Conservation (phyloP, 2,113 vertebrate genomes). For the Rhabdomys dilectus region DNA sequence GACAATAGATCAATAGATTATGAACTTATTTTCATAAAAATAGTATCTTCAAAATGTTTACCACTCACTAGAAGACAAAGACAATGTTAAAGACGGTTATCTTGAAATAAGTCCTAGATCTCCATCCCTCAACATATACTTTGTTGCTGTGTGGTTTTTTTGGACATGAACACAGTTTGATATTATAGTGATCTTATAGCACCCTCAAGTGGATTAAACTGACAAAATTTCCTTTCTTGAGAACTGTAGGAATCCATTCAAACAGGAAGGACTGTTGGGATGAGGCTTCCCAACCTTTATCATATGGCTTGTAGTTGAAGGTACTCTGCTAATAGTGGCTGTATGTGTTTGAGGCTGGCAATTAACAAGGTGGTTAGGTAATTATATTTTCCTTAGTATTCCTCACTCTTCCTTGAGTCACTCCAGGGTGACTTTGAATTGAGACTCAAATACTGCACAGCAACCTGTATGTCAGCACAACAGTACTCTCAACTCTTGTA, state of each 20-base stretch:
- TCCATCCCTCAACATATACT: background rate
- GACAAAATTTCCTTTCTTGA: constrained; percentile 35
- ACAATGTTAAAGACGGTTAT: background rate
- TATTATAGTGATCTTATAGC: constrained; percentile 71
- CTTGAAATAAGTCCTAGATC: constrained; percentile 1
- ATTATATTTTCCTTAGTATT: background rate
- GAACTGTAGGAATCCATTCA: constrained; percentile 11
- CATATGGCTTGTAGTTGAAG: background rate
- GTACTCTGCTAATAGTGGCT: background rate
- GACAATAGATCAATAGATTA: background rate
- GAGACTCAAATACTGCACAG: constrained; percentile 28
- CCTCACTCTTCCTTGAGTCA: constrained; percentile 5
- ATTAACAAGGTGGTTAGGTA: background rate
- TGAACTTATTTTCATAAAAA: constrained; percentile 45
- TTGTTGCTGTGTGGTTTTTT: constrained; percentile 7
- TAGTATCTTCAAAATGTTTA: constrained; percentile 52
- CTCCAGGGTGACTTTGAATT: background rate
- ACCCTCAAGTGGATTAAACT: constrained; percentile 79
- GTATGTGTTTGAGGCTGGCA: background rate
- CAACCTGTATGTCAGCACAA: background rate
- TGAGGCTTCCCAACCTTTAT: background rate
- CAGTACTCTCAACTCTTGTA: background rate
- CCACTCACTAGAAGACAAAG: constrained; percentile 5
- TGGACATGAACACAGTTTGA: background rate
- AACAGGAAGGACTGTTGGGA: background rate